Evolutionary conservation across 2,797 vertebrate genomes (phyloP).

Genomic region (Liparis tanakae): DNA sequence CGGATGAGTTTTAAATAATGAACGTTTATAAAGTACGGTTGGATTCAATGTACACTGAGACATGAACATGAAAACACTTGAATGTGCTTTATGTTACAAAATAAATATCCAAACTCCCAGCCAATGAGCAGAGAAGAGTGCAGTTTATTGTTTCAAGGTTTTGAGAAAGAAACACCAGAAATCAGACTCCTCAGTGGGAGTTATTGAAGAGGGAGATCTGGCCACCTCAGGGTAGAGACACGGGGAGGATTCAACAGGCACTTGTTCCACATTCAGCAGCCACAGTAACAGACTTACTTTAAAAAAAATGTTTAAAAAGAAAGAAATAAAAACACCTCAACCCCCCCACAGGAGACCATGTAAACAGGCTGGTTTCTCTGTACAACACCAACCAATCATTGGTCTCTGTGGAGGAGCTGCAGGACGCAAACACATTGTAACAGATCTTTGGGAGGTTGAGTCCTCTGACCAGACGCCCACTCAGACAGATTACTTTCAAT

Average conservation of each 20-base stretch:
- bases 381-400: constrained; percentile 91
- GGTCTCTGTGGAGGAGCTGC: constrained; percentile 54
- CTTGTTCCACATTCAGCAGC: constrained; percentile 72
- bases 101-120: constrained; percentile 9
- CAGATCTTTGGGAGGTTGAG: constrained; percentile 42
- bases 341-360: constrained; percentile 76
- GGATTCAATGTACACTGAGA: neutral
- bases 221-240: neutral
- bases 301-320: constrained; percentile 1
- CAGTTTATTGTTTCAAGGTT: constrained; percentile 68
- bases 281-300: constrained; percentile 46
- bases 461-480: constrained; percentile 18
- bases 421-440: constrained; percentile 7
- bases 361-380: constrained; percentile 98
- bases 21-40: neutral
- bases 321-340: neutral
- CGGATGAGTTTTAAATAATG: neutral
- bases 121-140: constrained; percentile 29
- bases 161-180: constrained; percentile 50
- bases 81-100: neutral
- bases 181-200: constrained; percentile 10
- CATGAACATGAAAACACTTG: neutral
- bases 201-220: constrained; percentile 1
- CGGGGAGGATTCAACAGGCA: constrained; percentile 47
- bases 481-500: constrained; percentile 69